Evolutionary conservation across 2,888 invertebrate species (phyloP).

Genomic region (Drosophila trichaetosa): DNA sequence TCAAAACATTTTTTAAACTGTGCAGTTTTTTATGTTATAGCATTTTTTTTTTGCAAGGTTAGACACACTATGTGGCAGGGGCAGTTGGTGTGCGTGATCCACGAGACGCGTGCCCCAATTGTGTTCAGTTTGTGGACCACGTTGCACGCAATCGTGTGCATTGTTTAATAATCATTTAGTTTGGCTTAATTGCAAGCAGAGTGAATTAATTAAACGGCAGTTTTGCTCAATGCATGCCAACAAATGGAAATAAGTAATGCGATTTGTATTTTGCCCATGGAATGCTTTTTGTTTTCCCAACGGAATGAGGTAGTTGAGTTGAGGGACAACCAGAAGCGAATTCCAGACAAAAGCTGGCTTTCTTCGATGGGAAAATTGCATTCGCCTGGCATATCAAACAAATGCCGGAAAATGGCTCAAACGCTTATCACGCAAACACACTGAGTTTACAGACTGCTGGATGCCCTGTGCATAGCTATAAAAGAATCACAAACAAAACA

Average conservation of each 20-base stretch:
- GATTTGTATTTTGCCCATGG: conserved; percentile 6
- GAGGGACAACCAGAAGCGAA: conserved; percentile 49
- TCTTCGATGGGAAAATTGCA: conserved; percentile 6
- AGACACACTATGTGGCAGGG: conserved; percentile 13
- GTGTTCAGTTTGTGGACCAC: conserved; percentile 12
- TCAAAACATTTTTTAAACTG: conserved; percentile 45
- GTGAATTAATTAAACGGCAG: conserved; percentile 31
- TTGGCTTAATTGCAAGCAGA: conserved; percentile 44
- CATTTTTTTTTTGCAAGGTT: conserved; percentile 55
- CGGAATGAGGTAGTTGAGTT: conserved; percentile 44
- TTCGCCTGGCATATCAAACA: conserved; percentile 36
- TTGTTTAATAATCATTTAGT: conserved; percentile 34
- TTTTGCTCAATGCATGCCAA: conserved; percentile 20
- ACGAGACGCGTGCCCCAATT: conserved; percentile 46
- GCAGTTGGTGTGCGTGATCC: conserved; percentile 36
- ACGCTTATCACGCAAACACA: conserved; percentile 54
- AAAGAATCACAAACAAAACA: background rate
- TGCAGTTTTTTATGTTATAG: conserved; percentile 30
- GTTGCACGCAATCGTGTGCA: conserved; percentile 37
- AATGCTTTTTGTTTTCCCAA: conserved; percentile 35
- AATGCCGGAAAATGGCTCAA: conserved; percentile 57
- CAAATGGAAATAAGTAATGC: conserved; percentile 8
- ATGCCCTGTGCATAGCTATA: conserved; percentile 10
- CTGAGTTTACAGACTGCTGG: background rate
- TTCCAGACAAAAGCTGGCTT: conserved; percentile 7